phyloP scores from a whole-genome alignment of 23 tunicate genomes.

The Ciona savignyi region DNA sequence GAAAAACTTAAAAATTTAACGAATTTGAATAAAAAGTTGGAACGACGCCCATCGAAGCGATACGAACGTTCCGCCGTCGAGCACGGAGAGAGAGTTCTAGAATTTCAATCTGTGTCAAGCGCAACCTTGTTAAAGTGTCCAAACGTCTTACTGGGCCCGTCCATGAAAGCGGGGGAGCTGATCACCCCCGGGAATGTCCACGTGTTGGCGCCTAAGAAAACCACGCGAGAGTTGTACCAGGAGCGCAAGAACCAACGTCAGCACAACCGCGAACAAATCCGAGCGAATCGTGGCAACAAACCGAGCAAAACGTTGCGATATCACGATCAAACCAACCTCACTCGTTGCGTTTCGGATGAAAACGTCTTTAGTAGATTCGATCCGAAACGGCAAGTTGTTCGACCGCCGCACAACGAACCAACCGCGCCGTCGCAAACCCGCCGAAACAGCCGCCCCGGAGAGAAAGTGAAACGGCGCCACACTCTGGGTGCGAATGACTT shows the following conservation, averaged over 20 bases:
- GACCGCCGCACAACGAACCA: slow-evolving; percentile 9
- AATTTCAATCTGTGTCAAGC: not conserved
- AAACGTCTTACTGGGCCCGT: slow-evolving; percentile 4
- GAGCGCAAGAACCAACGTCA: slow-evolving; percentile 41
- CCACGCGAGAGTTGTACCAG: slow-evolving; percentile 50
- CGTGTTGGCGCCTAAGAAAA: slow-evolving; percentile 11
- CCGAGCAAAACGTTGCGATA: not conserved
- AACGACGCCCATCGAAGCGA: slow-evolving; percentile 31
- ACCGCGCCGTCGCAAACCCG: not conserved
- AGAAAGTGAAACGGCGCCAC: slow-evolving; percentile 37
- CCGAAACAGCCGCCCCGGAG: not conserved
- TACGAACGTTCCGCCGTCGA: slow-evolving; percentile 4
- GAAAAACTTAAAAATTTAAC: slow-evolving; percentile 57
- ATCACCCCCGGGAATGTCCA: slow-evolving; percentile 17
- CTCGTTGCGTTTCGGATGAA: slow-evolving; percentile 69
- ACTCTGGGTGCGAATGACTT: slow-evolving; percentile 49
- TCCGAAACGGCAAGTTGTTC: slow-evolving; percentile 47
- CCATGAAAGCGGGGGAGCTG: slow-evolving; percentile 12
- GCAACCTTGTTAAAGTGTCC: not conserved
- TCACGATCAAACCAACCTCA: not conserved
- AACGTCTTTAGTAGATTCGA: slow-evolving; percentile 57
- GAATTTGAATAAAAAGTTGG: slow-evolving; percentile 41
- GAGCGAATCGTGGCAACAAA: slow-evolving; percentile 15
- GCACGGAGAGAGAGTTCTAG: not conserved
- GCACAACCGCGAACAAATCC: slow-evolving; percentile 13